Evolutionary conservation across 2,888 invertebrate genomes (phyloP), one percentile per base, ranked within the genome.

Genomic region (Amaurobius ferox): DNA sequence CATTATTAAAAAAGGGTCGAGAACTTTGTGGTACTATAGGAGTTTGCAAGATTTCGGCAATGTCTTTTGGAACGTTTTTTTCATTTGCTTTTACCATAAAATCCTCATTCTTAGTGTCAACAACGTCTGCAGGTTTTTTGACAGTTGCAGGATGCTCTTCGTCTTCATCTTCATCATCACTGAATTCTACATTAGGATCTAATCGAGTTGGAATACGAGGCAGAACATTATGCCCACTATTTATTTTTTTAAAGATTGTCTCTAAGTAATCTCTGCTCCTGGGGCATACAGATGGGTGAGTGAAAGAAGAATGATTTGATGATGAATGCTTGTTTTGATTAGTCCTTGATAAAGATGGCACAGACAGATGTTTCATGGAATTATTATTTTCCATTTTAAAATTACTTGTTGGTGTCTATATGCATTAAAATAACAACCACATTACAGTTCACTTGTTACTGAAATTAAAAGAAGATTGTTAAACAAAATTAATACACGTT

Each of bases 161-260:
- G n/a, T n/a, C n/a, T 3, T 48, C 48, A 16, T 85, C 86, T 16
- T 86, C 86, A 55, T 86, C 86, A n/a, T 86, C 86, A 62, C 86
- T 86, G 44, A 86, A 86, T 39, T 70, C 32, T 9, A 76, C 48
- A 40, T 76, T 86, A 1, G 86, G 86, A 71, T 86, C 86, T 13
- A 86, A 32, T 23, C 74, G 76, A 9, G 35, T 23, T 48, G 86
- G 86, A 19, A 86, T 32, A 19, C 71, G 77, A 66, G 71, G 40
- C 6, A 85, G 35, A 19, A 78, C 48, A 48, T 85, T 72, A 16
- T 74, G 48, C 13, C 81, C 83, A 23, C 83, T 85, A 19, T 74
- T 77, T 23, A 85, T 72, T 55, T 74, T 44, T 23, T 67, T 72
- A 26, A 72, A 76, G 7, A 85, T 55, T 26, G 64, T 61, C 11